Conservation (phyloP, 2,113 vertebrate species). For the Cepphus grylle region DNA sequence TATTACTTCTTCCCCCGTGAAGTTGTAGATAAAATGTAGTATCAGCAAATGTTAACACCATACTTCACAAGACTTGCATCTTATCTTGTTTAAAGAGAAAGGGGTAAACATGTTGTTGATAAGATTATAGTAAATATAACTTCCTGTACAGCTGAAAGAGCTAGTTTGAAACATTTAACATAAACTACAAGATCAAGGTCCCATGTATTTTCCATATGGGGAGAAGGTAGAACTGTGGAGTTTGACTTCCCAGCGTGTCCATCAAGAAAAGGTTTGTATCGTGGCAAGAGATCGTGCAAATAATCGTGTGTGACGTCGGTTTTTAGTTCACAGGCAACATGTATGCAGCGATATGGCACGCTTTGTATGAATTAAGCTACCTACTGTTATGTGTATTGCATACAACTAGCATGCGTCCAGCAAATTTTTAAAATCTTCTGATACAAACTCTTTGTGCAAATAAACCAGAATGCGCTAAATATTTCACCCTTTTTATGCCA, state of each 20-base stretch:
- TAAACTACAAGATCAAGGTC: neutral
- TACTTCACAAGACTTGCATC: neutral
- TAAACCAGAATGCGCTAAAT: neutral
- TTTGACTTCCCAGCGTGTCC: neutral
- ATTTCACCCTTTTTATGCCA: conserved; percentile 47
- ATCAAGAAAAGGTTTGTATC: neutral
- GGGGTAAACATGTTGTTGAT: conserved; percentile 60
- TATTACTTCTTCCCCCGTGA: conserved; percentile 5
- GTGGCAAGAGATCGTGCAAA: neutral
- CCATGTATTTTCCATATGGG: neutral
- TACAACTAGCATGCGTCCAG: no score
- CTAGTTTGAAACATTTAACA: neutral
- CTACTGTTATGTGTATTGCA: neutral
- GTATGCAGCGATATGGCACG: neutral
- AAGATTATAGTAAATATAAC: conserved; percentile 49
- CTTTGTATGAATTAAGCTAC: neutral
- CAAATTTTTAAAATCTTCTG: neutral
- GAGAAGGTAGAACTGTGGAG: neutral
- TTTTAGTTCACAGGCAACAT: neutral
- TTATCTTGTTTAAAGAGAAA: conserved; percentile 55
- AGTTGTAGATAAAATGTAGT: conserved; percentile 38
- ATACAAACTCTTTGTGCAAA: neutral
- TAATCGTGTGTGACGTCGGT: neutral
- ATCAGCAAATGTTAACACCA: conserved; percentile 36
- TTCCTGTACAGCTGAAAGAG: conserved; percentile 38